Conservation (phyloP, 2,888 invertebrate genomes). For the Himalopsyche kuldschensis region DNA sequence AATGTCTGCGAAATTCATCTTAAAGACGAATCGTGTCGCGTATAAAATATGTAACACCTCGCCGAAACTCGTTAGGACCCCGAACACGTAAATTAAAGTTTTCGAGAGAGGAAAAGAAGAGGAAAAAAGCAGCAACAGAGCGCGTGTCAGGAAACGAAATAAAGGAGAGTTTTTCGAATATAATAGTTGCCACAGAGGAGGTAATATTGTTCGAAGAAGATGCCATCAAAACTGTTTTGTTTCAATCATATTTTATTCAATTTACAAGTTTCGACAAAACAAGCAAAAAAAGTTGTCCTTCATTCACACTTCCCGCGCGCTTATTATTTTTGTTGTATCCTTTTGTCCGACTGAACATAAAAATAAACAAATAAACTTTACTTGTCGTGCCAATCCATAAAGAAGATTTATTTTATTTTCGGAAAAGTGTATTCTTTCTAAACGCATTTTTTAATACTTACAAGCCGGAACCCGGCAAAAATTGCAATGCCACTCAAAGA, state of each 20-base stretch:
- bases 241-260: not conserved
- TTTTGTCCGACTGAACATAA: not conserved
- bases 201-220: not conserved
- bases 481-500: too few relatives aligned
- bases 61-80: not conserved
- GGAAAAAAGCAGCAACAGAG: not conserved
- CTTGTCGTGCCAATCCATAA: too few relatives aligned
- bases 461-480: too few relatives aligned
- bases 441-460: too few relatives aligned
- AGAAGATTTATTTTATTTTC: too few relatives aligned
- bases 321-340: not conserved
- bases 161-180: not conserved
- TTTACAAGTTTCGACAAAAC: not conserved
- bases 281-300: not conserved
- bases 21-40: not conserved
- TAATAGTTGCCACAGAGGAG: not conserved
- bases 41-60: slow-evolving; percentile 5
- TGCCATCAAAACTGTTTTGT: not conserved
- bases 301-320: not conserved
- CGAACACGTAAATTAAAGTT: not conserved
- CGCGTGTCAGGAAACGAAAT: not conserved
- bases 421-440: too few relatives aligned
- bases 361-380: not conserved
- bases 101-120: not conserved
- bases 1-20: not conserved